Base-by-base conservation (phyloP, 1,140 invertebrate species). In the Bombus fervidus region DNA sequence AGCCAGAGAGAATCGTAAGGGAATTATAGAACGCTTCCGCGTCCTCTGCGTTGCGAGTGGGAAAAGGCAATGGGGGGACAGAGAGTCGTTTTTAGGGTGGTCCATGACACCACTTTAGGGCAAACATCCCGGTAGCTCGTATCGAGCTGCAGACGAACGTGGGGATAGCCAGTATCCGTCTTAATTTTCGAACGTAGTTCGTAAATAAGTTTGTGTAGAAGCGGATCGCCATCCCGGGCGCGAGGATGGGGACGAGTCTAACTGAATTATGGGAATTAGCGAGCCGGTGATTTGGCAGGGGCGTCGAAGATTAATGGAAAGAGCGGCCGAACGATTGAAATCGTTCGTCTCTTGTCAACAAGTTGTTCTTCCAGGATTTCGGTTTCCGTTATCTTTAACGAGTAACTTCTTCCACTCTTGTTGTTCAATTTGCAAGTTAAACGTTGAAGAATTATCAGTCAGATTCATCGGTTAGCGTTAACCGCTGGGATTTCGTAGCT, bases 181-280 rank as follows among this genome's bases (percentile, higher is more conserved):
- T 94, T 93, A 92, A 94, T 94, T 94, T 93, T 89, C 88, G 88
- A 92, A 93, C 91, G 89, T 84, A 91, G 91, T 91, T 86, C 90
- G 89, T 88, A 93, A 93, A 94, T 92, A 93, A 92, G 89, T 88
- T 77, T 57, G 80, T 69, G 80, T 72, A 47, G 64, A 83, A 62
- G 22, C 41, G 64, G 72, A 78, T 81, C 15, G 73, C n/a, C 28
- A 18, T 28, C 6, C 74, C 22, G 64, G 37, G 34, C 15, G 22
- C 72, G 53, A 57, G 81, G 64, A 86, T 66, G 72, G 84, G 39
- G 62, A 77, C 34, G 86, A 77, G 76, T 89, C 93, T 94, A 94
- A 94, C 93, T 93, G 93, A 94, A 94, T 95, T 94, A 94, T 93
- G 90, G 92, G 92, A 94, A 94, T 94, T 93, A 93, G 88, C 82